Conservation (phyloP, 1,140 invertebrate genomes). For the Drosophila simulans region DNA sequence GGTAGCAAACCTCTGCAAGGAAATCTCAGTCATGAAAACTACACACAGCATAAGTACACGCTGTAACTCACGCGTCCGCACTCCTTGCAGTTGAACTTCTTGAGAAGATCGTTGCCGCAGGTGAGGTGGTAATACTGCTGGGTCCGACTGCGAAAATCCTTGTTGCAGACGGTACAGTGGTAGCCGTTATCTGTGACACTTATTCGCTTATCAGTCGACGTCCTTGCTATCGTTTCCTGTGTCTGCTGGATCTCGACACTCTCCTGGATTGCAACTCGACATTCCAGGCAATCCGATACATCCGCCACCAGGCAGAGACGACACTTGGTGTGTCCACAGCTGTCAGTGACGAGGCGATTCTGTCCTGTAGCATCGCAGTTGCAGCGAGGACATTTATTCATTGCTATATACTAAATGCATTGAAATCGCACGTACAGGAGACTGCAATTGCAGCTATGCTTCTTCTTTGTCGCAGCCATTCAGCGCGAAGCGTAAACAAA, state of each 20-base stretch:
- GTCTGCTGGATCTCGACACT: neutral
- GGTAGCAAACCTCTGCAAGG: conserved; percentile 60
- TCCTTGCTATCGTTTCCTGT: neutral
- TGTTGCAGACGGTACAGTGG: conserved; percentile 86
- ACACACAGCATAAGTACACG: neutral
- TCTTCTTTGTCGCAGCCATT: conserved; percentile 49
- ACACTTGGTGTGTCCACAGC: conserved; percentile 86
- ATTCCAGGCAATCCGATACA: conserved; percentile 84
- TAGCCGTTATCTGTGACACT: conserved; percentile 64
- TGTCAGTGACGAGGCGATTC: conserved; percentile 86
- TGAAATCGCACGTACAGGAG: conserved; percentile 6
- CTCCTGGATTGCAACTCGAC: conserved; percentile 43
- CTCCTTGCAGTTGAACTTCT: conserved; percentile 56
- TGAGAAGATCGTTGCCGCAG: conserved; percentile 74
- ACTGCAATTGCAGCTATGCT: conserved; percentile 27
- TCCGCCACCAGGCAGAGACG: conserved; percentile 85
- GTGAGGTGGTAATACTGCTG: conserved; percentile 86
- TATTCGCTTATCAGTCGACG: conserved; percentile 27
- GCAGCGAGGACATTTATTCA: conserved; percentile 64
- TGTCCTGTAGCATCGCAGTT: conserved; percentile 60
- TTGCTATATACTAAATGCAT: neutral
- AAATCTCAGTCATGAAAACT: neutral
- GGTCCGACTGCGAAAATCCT: conserved; percentile 85
- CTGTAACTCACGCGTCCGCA: conserved; percentile 57
- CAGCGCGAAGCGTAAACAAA: conserved; percentile 10